Base-by-base conservation (phyloP, 2,888 invertebrate species). In the Cephalotes varians region DNA sequence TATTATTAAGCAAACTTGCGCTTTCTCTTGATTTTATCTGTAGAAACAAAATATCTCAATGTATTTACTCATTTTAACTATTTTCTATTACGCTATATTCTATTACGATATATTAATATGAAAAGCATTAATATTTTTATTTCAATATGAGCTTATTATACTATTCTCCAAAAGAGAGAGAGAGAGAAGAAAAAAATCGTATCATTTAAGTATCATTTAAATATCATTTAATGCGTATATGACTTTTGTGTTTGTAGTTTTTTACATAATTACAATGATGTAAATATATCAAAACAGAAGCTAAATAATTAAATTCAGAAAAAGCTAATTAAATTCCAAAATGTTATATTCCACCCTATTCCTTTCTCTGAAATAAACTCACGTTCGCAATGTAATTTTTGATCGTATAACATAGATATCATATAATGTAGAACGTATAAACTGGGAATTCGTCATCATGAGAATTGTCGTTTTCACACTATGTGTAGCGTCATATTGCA, bases 361-460 rank as follows among this genome's bases (percentile, higher is more conserved):
- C 15, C 1, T 58, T 40, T 72, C 12, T 73, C 44, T 49, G 18
- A 15, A 44, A n/a, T n/a, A n/a, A n/a, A 5, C 9, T 58, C 28
- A 72, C 15, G 28, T 31, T 40, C n/a, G 18, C 47, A 25, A 5
- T 25, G 25, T 47, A 34, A 37, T 64, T 28, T 49, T 62, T 18
- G 47, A 31, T 9, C 6, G 12, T 64, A 6, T 34, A 18, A 18
- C 15, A 2, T 2, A 64, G 47, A 12, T 28, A 25, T n/a, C n/a
- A n/a, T n/a, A n/a, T n/a, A n/a, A n/a, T n/a, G n/a, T n/a, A n/a
- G n/a, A n/a, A n/a, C n/a, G n/a, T 40, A 31, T 34, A 47, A 47
- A 64, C 7, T 44, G 10, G 15, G 34, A 74, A 74, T 64, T 64
- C n/a, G 74, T 56, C 25, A n/a, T 49, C 47, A 49, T 34, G 18